Conservation (phyloP, 2,797 vertebrate species). For the Clarias fuscus region DNA sequence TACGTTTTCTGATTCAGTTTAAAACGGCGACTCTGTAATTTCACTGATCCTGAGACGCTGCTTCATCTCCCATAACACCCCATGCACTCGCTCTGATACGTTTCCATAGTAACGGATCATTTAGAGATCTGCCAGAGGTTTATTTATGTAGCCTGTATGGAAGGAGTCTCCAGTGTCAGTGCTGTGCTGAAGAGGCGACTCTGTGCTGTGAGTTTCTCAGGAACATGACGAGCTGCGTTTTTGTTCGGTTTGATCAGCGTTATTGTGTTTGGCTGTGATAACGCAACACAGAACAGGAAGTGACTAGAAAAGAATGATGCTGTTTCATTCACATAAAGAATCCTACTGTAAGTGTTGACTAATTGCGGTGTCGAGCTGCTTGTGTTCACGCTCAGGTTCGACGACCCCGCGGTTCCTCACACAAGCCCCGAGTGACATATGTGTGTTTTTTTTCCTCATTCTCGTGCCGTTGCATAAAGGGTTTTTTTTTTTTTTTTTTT, state of each 20-base stretch:
- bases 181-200: no score
- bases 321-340: neutral
- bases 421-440: neutral
- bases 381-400: neutral
- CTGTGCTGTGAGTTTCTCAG: no score
- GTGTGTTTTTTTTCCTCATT: neutral
- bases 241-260: no score
- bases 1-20: no score
- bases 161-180: neutral
- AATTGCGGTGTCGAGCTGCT: neutral
- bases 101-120: neutral
- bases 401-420: neutral
- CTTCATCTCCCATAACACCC: neutral
- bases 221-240: no score
- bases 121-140: neutral
- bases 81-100: neutral
- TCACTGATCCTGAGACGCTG: no score
- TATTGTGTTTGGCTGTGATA: no score
- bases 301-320: neutral
- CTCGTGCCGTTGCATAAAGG: no score
- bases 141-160: neutral
- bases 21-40: no score
- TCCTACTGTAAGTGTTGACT: neutral
- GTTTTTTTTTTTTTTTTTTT: neutral
- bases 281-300: no score